Conservation (phyloP, 2,797 vertebrate genomes). For the Betta splendens region DNA sequence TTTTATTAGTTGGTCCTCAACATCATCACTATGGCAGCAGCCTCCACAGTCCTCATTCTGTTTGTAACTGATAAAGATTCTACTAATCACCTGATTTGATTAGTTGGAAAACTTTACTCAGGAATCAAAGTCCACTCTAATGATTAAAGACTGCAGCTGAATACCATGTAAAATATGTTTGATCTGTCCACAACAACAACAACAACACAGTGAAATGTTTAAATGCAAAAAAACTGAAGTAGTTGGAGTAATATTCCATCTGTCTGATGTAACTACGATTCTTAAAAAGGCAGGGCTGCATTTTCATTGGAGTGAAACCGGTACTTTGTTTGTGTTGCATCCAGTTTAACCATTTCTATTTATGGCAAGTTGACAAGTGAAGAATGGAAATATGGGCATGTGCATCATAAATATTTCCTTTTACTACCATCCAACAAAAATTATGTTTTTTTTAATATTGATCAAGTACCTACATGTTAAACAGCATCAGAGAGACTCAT, state of each 20-base stretch:
- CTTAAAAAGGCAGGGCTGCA: neutral
- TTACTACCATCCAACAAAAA: constrained; percentile 2
- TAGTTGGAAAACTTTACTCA: neutral
- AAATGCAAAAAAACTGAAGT: too few relatives aligned
- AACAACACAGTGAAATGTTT: too few relatives aligned
- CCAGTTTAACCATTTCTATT: constrained; percentile 32
- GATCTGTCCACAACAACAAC: too few relatives aligned
- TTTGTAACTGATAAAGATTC: neutral
- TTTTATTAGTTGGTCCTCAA: neutral
- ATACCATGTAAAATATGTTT: constrained; percentile 1
- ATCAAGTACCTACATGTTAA: constrained; percentile 23
- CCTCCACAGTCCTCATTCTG: neutral
- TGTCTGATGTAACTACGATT: constrained; percentile 1
- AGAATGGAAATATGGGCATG: constrained; percentile 1
- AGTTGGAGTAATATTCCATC: too few relatives aligned
- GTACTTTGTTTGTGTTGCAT: constrained; percentile 2
- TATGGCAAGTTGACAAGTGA: constrained; percentile 13
- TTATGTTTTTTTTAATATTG: neutral
- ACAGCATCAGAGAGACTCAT: constrained; percentile 49
- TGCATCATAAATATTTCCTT: constrained; percentile 8
- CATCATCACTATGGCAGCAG: neutral
- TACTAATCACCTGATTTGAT: neutral
- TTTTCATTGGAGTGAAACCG: constrained; percentile 1
- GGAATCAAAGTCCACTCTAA: too few relatives aligned
- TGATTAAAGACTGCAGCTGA: neutral